These are phyloP conservation scores for Lophura swinhoii DNA, from an alignment of 2,797 vertebrate species.

Conservation along the genomic window DNA sequence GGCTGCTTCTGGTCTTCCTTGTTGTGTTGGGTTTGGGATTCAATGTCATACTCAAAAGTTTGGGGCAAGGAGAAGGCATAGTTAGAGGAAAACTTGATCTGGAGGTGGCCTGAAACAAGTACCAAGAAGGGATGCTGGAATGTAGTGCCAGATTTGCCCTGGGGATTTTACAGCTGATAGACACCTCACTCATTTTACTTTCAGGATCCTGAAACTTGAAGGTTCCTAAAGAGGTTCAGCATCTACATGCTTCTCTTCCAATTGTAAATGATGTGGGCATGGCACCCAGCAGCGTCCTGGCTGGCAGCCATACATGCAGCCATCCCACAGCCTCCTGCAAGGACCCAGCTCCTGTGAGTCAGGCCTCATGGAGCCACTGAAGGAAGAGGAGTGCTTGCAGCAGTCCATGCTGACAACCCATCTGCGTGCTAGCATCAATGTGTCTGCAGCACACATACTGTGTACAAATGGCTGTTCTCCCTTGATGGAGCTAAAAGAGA, in stretches of 20 bases:
- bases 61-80: background rate
- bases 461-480: background rate
- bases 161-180: background rate
- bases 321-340: background rate
- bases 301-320: accelerated
- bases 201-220: background rate
- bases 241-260: background rate
- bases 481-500: background rate
- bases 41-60: background rate
- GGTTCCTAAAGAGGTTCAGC: background rate
- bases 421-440: background rate
- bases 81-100: background rate
- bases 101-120: background rate
- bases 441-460: background rate
- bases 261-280: accelerated
- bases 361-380: background rate
- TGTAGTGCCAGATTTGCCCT: background rate
- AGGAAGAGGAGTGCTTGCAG: background rate
- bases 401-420: background rate
- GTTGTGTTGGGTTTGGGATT: background rate
- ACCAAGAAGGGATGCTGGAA: background rate
- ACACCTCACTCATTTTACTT: background rate
- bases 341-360: background rate
- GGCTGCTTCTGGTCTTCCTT: constrained; percentile 13
- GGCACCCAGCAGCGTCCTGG: background rate